Percentiles rank a stretch among this genome's conserved stretches.
These are phyloP conservation scores for Herpailurus yagouaroundi DNA, from an alignment of 2,113 vertebrate genomes.

Conservation along the genomic window DNA sequence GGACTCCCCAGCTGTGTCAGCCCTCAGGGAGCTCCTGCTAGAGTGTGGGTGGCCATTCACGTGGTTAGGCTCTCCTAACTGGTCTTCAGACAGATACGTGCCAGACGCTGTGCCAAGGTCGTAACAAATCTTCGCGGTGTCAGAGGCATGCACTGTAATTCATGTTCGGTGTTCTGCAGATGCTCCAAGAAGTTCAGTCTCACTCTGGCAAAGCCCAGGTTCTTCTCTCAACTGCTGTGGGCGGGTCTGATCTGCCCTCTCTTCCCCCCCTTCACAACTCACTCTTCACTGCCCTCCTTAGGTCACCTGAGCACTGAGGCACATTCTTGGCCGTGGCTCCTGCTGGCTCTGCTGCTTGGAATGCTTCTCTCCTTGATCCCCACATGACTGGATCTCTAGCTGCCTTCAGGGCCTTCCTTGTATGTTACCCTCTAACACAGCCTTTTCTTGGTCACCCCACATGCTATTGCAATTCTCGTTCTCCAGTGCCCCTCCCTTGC, in stretches of 20 bases:
- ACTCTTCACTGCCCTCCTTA: background rate
- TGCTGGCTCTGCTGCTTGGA: background rate
- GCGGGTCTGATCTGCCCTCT: background rate
- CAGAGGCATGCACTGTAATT: accelerated
- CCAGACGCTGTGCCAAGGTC: background rate
- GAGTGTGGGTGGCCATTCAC: accelerated
- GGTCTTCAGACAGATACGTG: background rate
- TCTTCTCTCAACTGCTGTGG: background rate
- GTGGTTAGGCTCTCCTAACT: background rate
- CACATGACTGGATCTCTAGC: background rate
- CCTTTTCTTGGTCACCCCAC: too few species aligned
- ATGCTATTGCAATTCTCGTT: background rate
- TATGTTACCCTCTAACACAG: background rate
- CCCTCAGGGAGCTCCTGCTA: background rate
- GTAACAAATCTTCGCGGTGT: background rate
- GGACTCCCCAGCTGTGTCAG: background rate
- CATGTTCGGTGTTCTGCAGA: background rate
- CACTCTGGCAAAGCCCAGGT: background rate
- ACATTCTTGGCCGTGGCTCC: too few species aligned
- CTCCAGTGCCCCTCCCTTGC: background rate
- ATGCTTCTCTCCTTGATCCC: background rate
- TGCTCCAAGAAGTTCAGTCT: background rate
- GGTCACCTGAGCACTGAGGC: background rate
- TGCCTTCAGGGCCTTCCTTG: background rate
- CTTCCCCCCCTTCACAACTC: accelerated